Evolutionary conservation across 1,140 invertebrate genomes (phyloP).

Genomic region (Drosophila kepulauana): DNA sequence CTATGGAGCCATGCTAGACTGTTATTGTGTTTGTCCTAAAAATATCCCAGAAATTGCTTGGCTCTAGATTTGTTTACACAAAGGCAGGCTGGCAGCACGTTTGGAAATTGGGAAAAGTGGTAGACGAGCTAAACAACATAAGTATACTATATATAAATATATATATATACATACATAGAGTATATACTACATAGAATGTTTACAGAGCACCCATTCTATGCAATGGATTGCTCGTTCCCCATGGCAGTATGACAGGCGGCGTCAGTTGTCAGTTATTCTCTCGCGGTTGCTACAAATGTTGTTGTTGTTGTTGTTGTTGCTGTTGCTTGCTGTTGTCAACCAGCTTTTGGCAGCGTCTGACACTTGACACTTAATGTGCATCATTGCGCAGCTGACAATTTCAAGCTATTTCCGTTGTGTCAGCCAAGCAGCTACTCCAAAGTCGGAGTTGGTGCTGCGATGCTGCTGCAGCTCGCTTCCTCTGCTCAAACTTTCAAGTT

Average conservation of each 20-base stretch:
- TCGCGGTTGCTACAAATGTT: slow-evolving; percentile 43
- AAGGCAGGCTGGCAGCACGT: slow-evolving; percentile 55
- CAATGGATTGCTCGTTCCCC: slow-evolving; percentile 42
- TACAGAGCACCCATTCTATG: slow-evolving; percentile 19
- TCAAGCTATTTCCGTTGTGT: slow-evolving; percentile 79
- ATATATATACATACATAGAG: neutral
- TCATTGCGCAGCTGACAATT: slow-evolving; percentile 82
- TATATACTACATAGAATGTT: slow-evolving; percentile 7
- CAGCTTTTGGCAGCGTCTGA: slow-evolving; percentile 73
- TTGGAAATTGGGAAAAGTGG: slow-evolving; percentile 64
- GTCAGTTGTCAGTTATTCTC: slow-evolving; percentile 46
- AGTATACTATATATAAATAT: slow-evolving; percentile 55
- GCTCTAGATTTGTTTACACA: slow-evolving; percentile 69
- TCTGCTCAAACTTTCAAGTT: slow-evolving; percentile 42
- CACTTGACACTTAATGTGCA: slow-evolving; percentile 83
- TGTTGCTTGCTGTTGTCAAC: slow-evolving; percentile 63
- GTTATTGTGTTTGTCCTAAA: slow-evolving; percentile 57
- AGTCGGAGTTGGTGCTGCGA: slow-evolving; percentile 19
- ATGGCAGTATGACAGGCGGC: slow-evolving; percentile 47
- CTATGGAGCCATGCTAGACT: slow-evolving; percentile 35
- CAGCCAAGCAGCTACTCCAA: slow-evolving; percentile 57
- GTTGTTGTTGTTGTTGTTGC: slow-evolving; percentile 37
- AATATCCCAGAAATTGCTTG: slow-evolving; percentile 57
- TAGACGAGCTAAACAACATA: slow-evolving; percentile 60
- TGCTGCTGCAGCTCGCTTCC: slow-evolving; percentile 18